phyloP scores from a whole-genome alignment of 2,113 vertebrate species.

The Odocoileus hemionus region DNA sequence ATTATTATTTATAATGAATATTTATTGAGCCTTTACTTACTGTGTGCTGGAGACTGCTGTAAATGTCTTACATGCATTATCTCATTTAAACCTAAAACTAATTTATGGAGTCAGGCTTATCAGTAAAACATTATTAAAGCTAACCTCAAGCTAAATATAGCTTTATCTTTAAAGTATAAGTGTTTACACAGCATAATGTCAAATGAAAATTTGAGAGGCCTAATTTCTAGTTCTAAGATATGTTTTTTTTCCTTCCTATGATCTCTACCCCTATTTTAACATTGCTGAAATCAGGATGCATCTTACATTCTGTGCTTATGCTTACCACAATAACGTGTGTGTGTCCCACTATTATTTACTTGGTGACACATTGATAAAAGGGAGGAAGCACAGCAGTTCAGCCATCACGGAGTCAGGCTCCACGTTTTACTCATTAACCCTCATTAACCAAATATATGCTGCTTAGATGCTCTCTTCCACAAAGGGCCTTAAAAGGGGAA shows the following conservation, averaged over 20 bases:
- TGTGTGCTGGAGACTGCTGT: not conserved
- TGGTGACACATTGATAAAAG: not conserved
- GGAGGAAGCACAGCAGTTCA: not conserved
- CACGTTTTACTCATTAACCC: not conserved
- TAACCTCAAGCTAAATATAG: not conserved
- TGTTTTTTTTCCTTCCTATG: not conserved
- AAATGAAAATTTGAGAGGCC: not conserved
- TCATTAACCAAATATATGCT: slow-evolving; percentile 12
- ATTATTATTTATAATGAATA: not conserved
- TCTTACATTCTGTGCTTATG: not conserved
- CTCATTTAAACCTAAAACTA: slow-evolving; percentile 25
- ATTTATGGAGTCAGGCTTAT: not conserved
- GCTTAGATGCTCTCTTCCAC: not conserved
- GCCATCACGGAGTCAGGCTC: not conserved
- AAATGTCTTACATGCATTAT: not conserved
- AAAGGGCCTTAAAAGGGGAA: not conserved
- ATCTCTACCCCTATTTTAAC: not conserved
- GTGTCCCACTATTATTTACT: not conserved
- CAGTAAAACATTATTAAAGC: slow-evolving; percentile 7
- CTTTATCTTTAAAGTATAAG: not conserved
- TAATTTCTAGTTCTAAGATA: not conserved
- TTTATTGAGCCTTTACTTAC: not conserved
- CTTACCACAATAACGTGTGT: not conserved
- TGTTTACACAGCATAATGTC: not conserved
- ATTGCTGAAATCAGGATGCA: not conserved